These are phyloP conservation scores for Corvus hawaiiensis DNA, from an alignment of 2,113 vertebrate species.

Conservation along the genomic window DNA sequence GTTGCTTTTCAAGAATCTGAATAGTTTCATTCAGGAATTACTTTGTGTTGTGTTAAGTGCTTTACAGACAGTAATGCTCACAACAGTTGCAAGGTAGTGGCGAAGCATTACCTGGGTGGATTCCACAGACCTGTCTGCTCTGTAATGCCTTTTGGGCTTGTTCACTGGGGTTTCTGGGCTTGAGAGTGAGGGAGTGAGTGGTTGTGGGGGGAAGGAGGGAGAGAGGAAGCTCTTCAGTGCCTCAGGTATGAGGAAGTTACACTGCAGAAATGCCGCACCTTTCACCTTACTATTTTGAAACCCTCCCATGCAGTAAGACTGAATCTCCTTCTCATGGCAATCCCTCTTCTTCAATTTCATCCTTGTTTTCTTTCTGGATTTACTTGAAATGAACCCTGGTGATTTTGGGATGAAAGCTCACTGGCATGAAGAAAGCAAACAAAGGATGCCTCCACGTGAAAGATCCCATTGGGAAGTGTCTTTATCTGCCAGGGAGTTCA, in stretches of 20 bases:
- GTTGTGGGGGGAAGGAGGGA: too few species aligned
- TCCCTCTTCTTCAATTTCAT: constrained; percentile 13
- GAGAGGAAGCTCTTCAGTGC: background rate
- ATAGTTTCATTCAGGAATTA: background rate
- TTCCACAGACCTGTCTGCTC: background rate
- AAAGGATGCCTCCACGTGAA: background rate
- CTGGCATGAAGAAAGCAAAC: constrained; percentile 20
- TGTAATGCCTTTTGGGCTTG: background rate
- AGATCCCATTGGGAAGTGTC: background rate
- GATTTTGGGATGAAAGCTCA: constrained; percentile 11
- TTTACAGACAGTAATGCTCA: background rate
- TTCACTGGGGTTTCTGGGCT: background rate
- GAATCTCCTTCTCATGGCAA: background rate
- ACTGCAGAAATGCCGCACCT: background rate
- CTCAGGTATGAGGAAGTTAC: background rate
- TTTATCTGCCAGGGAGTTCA: background rate
- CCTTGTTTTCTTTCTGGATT: background rate
- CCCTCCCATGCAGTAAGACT: background rate
- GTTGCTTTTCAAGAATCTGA: background rate
- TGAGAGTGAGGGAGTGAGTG: background rate
- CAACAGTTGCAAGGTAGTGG: too few species aligned
- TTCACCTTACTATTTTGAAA: background rate
- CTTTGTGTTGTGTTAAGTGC: too few species aligned
- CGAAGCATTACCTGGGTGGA: background rate
- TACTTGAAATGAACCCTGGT: constrained; percentile 3